These are phyloP conservation scores for Nudaria mundana DNA, from an alignment of 2,888 invertebrate species.

Conservation along the genomic window DNA sequence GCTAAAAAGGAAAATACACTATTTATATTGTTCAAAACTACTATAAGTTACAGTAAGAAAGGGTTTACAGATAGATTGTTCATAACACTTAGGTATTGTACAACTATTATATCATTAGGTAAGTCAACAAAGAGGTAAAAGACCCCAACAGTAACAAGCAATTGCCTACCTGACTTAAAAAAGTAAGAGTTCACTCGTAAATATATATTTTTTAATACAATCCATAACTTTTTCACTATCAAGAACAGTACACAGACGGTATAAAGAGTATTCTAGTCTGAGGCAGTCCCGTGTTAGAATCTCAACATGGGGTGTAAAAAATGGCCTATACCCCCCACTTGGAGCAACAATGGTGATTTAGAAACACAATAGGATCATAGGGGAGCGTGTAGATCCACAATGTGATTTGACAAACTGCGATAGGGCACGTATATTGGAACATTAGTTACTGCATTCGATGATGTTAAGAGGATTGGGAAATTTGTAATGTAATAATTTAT, in stretches of 20 bases:
- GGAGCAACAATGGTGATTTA: slow-evolving; percentile 49
- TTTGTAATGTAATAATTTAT: too few relatives aligned
- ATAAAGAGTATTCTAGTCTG: slow-evolving; percentile 22
- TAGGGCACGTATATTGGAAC: slow-evolving; percentile 15
- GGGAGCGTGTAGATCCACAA: slow-evolving; percentile 39
- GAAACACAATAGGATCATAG: slow-evolving; percentile 41
- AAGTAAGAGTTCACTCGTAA: too few relatives aligned
- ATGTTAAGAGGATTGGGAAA: too few relatives aligned
- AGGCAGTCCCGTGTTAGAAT: slow-evolving; percentile 25
- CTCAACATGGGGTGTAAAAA: slow-evolving; percentile 20
- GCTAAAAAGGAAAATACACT: too few relatives aligned
- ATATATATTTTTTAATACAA: slow-evolving; percentile 23
- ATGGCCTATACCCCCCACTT: slow-evolving; percentile 45
- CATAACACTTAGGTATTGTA: too few relatives aligned
- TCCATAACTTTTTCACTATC: slow-evolving; percentile 22
- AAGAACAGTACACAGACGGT: slow-evolving; percentile 17
- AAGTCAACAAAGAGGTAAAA: too few relatives aligned
- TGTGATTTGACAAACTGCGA: slow-evolving; percentile 31
- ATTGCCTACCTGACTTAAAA: too few relatives aligned
- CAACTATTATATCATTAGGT: too few relatives aligned
- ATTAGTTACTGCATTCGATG: slow-evolving; percentile 12
- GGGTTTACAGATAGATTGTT: too few relatives aligned
- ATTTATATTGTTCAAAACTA: too few relatives aligned
- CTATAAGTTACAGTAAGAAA: too few relatives aligned
- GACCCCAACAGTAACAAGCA: too few relatives aligned